These are phyloP conservation scores for Erebia palarica DNA, from an alignment of 2,888 invertebrate genomes.

Conservation along the genomic window DNA sequence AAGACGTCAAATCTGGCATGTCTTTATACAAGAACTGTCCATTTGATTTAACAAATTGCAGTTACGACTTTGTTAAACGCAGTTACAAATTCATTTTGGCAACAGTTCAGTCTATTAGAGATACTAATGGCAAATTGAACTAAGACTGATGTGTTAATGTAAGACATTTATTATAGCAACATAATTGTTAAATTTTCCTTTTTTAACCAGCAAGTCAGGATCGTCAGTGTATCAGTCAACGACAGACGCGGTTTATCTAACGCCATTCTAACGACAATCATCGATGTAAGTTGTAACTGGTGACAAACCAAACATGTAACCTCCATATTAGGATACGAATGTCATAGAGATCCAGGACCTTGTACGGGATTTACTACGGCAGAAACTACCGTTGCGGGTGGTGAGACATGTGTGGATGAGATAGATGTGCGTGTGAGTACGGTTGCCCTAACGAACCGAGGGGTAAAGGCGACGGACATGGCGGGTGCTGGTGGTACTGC, in stretches of 20 bases:
- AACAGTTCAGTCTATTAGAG: neutral
- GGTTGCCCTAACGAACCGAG: conserved; percentile 78
- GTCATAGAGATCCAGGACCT: conserved; percentile 1
- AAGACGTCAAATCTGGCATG: neutral
- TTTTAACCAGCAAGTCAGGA: neutral
- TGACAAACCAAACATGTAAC: neutral
- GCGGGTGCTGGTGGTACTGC: conserved; percentile 88
- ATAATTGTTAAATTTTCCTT: neutral
- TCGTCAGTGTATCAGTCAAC: neutral
- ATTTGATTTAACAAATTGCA: neutral
- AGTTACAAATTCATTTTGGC: neutral
- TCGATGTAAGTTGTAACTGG: neutral
- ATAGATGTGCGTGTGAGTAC: conserved; percentile 79
- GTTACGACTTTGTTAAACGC: neutral
- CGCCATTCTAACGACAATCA: neutral
- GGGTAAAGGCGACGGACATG: conserved; percentile 89
- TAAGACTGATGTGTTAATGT: too few species aligned
- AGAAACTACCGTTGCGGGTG: conserved; percentile 91
- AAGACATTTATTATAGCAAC: too few species aligned
- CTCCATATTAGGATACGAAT: neutral
- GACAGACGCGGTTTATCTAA: neutral
- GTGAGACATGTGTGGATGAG: conserved; percentile 88
- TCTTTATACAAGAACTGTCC: neutral
- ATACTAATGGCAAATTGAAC: too few species aligned
- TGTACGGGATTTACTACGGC: conserved; percentile 56